These are phyloP conservation scores for Ctenomys sociabilis DNA, from an alignment of 2,113 vertebrate species.

Conservation along the genomic window DNA sequence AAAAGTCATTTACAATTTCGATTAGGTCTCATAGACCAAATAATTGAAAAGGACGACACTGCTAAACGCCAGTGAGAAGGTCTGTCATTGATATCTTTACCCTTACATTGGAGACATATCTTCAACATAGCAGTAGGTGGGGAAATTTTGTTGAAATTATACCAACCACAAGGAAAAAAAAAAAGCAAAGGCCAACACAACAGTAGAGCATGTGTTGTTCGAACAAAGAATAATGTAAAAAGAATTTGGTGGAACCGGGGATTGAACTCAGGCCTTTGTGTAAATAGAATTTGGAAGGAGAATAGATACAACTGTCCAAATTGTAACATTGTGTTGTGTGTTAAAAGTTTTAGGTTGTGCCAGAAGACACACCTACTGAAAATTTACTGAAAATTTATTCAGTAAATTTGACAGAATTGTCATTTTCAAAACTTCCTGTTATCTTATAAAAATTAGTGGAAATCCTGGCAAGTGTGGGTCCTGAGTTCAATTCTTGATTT, in stretches of 20 bases:
- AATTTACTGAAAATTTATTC: neutral
- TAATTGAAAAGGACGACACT: neutral
- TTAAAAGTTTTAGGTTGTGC: neutral
- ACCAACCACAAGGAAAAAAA: neutral
- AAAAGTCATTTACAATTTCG: neutral
- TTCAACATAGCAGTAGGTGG: neutral
- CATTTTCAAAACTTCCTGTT: neutral
- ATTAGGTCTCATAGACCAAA: neutral
- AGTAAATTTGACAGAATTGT: neutral
- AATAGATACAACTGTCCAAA: neutral
- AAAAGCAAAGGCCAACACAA: neutral
- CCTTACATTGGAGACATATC: neutral
- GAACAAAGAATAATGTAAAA: neutral
- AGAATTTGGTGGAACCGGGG: too few relatives aligned
- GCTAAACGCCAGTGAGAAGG: neutral
- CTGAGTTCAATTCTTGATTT: too few relatives aligned
- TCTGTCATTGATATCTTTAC: neutral
- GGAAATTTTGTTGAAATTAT: neutral
- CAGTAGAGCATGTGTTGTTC: neutral
- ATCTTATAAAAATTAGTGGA: too few relatives aligned
- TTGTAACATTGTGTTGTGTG: neutral
- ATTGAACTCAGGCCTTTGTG: too few relatives aligned
- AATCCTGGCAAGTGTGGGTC: too few relatives aligned
- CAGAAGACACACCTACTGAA: neutral
- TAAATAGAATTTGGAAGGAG: neutral